Evolutionary conservation across 2,113 vertebrate species (phyloP).

Genomic region (Podiceps cristatus): DNA sequence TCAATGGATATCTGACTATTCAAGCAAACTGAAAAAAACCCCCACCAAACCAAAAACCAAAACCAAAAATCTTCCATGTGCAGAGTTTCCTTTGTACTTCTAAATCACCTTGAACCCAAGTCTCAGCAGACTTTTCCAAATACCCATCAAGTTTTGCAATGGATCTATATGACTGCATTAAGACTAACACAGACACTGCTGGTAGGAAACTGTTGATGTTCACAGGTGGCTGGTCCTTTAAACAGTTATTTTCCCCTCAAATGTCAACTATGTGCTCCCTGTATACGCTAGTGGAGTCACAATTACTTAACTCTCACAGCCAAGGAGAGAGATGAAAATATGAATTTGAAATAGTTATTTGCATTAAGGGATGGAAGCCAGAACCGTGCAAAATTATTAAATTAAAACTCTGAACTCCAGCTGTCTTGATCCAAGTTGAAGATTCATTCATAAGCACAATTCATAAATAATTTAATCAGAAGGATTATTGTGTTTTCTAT

Average conservation of each 20-base stretch:
- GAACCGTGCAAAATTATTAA: not conserved
- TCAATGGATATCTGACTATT: not conserved
- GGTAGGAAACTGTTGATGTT: not conserved
- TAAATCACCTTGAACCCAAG: not conserved
- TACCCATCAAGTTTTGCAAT: not conserved
- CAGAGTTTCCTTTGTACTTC: not conserved
- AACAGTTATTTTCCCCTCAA: not conserved
- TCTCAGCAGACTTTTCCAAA: not conserved
- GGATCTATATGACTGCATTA: not conserved
- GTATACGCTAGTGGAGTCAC: not conserved
- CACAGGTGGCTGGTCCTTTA: not conserved
- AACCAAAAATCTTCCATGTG: too few species aligned
- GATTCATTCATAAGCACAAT: not conserved
- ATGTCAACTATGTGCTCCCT: not conserved
- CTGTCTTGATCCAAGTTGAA: not conserved
- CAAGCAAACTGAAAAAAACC: not conserved
- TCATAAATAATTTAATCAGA: not conserved
- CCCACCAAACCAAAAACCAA: too few species aligned
- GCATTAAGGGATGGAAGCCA: not conserved
- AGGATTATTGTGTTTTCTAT: not conserved
- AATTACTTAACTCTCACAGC: not conserved
- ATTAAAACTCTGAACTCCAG: not conserved
- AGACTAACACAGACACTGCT: not conserved
- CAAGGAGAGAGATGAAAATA: not conserved
- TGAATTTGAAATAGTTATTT: not conserved